A percentile compares a stretch with the other conserved stretches of the same genome.
Conservation (phyloP, 2,797 vertebrate genomes). For the Sebastiscus tertius region DNA sequence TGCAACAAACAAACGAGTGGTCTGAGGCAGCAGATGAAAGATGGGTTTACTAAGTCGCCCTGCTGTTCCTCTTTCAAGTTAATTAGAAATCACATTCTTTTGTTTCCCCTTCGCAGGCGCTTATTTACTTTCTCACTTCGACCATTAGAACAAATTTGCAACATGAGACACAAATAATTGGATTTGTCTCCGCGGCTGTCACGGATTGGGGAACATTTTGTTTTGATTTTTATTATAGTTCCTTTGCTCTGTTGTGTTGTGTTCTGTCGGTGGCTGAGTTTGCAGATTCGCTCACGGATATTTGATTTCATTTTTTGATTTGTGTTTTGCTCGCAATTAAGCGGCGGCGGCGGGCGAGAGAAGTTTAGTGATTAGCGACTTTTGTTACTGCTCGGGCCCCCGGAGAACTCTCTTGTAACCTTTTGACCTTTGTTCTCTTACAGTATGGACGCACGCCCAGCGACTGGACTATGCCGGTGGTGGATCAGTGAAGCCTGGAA, state of each 20-base stretch:
- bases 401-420: constrained; percentile 25
- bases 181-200: constrained; percentile 85
- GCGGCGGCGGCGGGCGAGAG: background rate
- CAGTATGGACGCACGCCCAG: constrained; percentile 86
- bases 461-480: constrained; percentile 80
- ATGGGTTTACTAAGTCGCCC: constrained; percentile 84
- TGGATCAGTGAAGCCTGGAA: constrained; percentile 57
- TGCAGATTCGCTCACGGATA: constrained; percentile 78
- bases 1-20: constrained; percentile 83
- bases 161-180: constrained; percentile 88
- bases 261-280: constrained; percentile 65
- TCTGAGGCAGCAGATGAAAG: constrained; percentile 84
- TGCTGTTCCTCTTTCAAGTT: constrained; percentile 86
- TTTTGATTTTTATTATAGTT: constrained; percentile 79
- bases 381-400: background rate
- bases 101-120: constrained; percentile 82
- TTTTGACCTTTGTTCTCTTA: constrained; percentile 52
- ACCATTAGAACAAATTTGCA: constrained; percentile 88
- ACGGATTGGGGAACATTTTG: constrained; percentile 79
- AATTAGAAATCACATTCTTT: constrained; percentile 88
- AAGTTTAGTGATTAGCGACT: constrained; percentile 48
- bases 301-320: constrained; percentile 69
- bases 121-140: constrained; percentile 85
- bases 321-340: constrained; percentile 64
- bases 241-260: constrained; percentile 56